Percentiles rank a stretch among this genome's conserved stretches.
These are phyloP conservation scores for Rhinella marina DNA, from an alignment of 2,797 vertebrate genomes.

Conservation along the genomic window DNA sequence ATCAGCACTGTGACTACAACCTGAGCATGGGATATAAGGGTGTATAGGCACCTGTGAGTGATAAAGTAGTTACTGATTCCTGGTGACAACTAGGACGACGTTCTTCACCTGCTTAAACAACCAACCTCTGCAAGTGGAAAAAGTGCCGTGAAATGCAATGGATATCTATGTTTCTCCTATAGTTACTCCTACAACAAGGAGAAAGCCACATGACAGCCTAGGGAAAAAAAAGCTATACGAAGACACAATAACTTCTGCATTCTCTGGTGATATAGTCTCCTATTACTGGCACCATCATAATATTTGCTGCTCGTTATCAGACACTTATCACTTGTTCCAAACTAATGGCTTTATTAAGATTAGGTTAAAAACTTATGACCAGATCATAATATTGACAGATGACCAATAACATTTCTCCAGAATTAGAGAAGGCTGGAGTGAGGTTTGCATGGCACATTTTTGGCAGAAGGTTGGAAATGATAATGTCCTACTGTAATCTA, in stretches of 20 bases:
- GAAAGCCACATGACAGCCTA: no score
- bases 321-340: not conserved
- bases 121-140: no score
- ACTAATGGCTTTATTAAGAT: constrained; percentile 26
- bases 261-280: no score
- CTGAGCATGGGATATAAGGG: not conserved
- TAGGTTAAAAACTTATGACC: constrained; percentile 6
- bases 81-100: no score
- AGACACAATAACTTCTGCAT: no score
- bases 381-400: not conserved
- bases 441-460: not conserved
- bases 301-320: constrained; percentile 24
- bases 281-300: not conserved
- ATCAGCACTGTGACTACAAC: not conserved
- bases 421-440: not conserved
- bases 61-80: no score
- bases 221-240: no score
- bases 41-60: no score
- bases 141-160: no score
- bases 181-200: no score
- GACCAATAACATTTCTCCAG: not conserved
- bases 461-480: constrained; percentile 18
- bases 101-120: no score
- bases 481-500: constrained; percentile 39
- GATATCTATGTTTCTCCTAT: no score